Percentiles rank a stretch among this genome's conserved stretches.
These are phyloP conservation scores for Lindbergichthys nudifrons DNA, from an alignment of 2,797 vertebrate genomes.

Conservation along the genomic window DNA sequence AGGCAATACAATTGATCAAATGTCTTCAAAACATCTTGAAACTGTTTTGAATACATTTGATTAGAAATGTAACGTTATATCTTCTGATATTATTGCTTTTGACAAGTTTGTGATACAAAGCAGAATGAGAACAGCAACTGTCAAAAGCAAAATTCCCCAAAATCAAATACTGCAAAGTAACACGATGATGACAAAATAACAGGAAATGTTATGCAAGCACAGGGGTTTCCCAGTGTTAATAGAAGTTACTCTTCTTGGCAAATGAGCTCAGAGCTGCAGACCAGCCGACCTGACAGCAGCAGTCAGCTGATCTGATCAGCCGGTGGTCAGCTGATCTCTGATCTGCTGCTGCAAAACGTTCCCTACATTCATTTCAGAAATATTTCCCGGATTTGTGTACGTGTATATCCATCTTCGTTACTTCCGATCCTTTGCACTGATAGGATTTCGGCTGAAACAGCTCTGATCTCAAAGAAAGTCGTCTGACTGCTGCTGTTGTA, in stretches of 20 bases:
- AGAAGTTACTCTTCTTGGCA: accelerated
- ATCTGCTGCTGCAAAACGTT: not conserved
- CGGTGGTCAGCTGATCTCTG: conserved; percentile 18
- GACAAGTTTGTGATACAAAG: not conserved
- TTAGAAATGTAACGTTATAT: not conserved
- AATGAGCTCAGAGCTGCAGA: not conserved
- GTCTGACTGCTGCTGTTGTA: not conserved
- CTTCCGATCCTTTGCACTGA: not conserved
- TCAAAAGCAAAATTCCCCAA: not conserved
- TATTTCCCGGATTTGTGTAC: not conserved
- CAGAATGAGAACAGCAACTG: not conserved
- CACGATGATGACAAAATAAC: not conserved
- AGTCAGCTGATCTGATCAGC: conserved; percentile 37
- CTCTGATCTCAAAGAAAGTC: not conserved
- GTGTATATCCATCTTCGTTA: too few relatives aligned
- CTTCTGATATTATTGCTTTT: not conserved
- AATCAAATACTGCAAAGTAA: not conserved
- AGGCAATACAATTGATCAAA: not conserved
- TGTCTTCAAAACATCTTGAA: not conserved
- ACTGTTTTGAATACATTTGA: not conserved
- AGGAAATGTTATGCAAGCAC: not conserved
- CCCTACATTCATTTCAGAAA: not conserved
- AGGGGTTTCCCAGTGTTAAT: conserved; percentile 8
- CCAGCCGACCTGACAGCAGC: not conserved
- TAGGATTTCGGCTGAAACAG: not conserved